phyloP scores from a whole-genome alignment of 1,140 invertebrate species.

The Drosophila navojoa region DNA sequence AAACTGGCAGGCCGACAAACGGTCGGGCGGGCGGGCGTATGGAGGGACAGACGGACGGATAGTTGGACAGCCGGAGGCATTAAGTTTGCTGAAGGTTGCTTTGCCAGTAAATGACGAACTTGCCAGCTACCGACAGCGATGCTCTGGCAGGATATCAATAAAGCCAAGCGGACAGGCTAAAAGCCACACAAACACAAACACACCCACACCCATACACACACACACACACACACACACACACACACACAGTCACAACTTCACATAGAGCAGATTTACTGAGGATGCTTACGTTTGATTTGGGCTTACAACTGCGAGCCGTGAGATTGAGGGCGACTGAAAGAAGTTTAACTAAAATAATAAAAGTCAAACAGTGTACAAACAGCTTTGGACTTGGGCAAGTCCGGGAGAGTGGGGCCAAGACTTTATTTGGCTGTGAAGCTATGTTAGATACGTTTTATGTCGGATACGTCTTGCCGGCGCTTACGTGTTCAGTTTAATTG shows the following conservation, averaged over 20 bases:
- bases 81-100: conserved; percentile 55
- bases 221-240: conserved; percentile 20
- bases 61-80: conserved; percentile 52
- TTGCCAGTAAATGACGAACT: conserved; percentile 45
- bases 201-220: conserved; percentile 17
- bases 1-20: conserved; percentile 12
- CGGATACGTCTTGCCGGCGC: conserved; percentile 37
- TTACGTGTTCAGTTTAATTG: conserved; percentile 70
- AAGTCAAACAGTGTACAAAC: conserved; percentile 76
- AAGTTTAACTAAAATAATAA: conserved; percentile 82
- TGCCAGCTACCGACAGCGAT: conserved; percentile 71
- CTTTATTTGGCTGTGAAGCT: conserved; percentile 41
- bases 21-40: conserved; percentile 1
- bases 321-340: conserved; percentile 27
- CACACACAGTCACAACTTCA: background rate
- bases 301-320: conserved; percentile 36
- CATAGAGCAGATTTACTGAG: conserved; percentile 18
- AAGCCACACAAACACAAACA: conserved; percentile 41
- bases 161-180: conserved; percentile 56
- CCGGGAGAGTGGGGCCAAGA: conserved; percentile 44
- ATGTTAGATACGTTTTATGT: conserved; percentile 50
- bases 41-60: conserved; percentile 4
- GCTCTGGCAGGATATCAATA: conserved; percentile 71
- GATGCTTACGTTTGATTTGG: conserved; percentile 67
- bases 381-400: conserved; percentile 62